Evolutionary conservation across 2,113 vertebrate species (phyloP).

Genomic region (Pandion haliaetus): DNA sequence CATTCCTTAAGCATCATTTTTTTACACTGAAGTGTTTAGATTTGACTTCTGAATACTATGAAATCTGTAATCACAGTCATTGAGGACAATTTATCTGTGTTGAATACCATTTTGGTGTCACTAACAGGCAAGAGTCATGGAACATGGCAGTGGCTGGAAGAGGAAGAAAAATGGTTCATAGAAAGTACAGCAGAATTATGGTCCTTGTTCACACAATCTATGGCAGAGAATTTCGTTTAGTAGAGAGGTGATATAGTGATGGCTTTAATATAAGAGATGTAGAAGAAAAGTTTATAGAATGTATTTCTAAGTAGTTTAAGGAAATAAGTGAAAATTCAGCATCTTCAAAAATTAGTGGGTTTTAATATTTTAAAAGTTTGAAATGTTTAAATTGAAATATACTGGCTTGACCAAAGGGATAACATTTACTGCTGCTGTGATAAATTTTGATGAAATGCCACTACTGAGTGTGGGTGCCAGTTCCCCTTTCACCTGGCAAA

Average conservation of each 20-base stretch:
- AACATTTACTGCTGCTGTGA: background rate
- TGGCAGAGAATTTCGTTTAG: background rate
- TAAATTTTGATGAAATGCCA: background rate
- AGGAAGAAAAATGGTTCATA: background rate
- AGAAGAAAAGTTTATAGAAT: background rate
- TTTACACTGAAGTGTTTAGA: background rate
- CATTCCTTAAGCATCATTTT: background rate
- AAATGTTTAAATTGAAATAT: background rate
- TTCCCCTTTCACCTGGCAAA: background rate
- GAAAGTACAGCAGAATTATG: background rate
- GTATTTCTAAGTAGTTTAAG: background rate
- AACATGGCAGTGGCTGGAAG: background rate
- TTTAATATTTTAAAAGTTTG: background rate
- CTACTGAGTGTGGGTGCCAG: background rate
- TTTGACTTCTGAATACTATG: background rate
- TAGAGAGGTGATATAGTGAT: background rate
- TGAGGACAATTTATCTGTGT: background rate
- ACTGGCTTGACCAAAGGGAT: background rate
- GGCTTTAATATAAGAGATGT: background rate
- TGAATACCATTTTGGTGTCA: background rate
- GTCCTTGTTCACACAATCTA: background rate
- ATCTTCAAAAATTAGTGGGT: background rate
- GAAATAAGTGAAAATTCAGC: background rate
- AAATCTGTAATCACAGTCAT: background rate
- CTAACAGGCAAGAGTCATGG: background rate